Conservation (phyloP, 2,888 invertebrate species). For the Mellilla xanthometata region DNA sequence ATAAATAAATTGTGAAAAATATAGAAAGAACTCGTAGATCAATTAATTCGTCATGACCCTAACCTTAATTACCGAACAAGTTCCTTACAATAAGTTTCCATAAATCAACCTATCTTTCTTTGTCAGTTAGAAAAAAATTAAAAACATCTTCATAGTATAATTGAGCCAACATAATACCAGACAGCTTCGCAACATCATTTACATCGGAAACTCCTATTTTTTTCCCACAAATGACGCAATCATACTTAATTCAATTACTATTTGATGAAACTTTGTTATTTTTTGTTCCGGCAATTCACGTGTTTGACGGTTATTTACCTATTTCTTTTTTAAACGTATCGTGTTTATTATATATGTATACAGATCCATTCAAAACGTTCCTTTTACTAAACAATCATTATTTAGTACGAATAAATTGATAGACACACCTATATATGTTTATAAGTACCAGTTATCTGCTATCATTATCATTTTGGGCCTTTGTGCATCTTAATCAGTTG, state of each 20-base stretch:
- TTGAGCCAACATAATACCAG: neutral
- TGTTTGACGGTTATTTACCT: slow-evolving; percentile 14
- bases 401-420: no score
- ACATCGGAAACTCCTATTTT: slow-evolving; percentile 9
- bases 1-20: no score
- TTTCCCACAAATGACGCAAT: slow-evolving; percentile 1
- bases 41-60: no score
- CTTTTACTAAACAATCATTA: no score
- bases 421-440: no score
- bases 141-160: neutral
- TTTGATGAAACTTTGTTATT: slow-evolving; percentile 5
- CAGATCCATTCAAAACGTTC: no score
- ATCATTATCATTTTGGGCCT: no score
- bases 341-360: no score
- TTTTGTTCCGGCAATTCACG: slow-evolving; percentile 8
- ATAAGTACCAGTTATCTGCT: no score
- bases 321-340: no score
- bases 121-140: neutral
- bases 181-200: neutral
- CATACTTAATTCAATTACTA: slow-evolving; percentile 8
- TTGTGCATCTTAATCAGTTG: no score
- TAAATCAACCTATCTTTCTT: neutral
- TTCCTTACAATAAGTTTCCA: neutral
- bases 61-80: neutral
- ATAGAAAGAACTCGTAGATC: no score